These are phyloP conservation scores for Athene cunicularia DNA, from an alignment of 2,113 vertebrate species.

Conservation along the genomic window DNA sequence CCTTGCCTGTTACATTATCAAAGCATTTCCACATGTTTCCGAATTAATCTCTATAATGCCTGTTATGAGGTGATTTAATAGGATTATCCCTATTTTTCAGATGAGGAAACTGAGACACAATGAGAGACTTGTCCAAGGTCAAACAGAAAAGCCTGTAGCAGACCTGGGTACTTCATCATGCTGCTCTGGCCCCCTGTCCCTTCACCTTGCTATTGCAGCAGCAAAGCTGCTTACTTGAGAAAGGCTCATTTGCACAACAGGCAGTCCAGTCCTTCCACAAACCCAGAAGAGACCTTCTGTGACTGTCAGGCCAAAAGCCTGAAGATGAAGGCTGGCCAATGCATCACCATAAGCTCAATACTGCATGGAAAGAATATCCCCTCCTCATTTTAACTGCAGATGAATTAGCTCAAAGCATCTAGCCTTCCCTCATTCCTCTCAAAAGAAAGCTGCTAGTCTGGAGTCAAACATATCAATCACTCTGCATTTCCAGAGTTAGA, in stretches of 20 bases:
- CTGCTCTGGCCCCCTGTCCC: neutral
- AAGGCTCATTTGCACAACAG: neutral
- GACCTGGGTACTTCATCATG: neutral
- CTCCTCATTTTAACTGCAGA: neutral
- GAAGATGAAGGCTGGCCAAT: neutral
- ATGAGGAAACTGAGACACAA: constrained; percentile 3
- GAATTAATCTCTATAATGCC: neutral
- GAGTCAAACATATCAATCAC: neutral
- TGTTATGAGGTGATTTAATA: constrained; percentile 16
- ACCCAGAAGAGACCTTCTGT: neutral
- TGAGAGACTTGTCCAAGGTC: neutral
- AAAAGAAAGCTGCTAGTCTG: neutral
- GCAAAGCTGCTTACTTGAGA: neutral
- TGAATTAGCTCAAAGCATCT: neutral
- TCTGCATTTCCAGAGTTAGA: neutral
- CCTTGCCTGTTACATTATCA: neutral
- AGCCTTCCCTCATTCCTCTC: neutral
- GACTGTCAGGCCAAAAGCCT: neutral
- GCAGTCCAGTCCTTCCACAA: neutral
- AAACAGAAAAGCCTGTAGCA: neutral
- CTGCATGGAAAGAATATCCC: neutral
- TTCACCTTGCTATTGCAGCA: rapidly evolving
- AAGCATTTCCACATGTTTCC: constrained; percentile 2
- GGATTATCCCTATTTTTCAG: constrained; percentile 22
- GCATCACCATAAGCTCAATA: neutral